Percentiles rank a stretch among this genome's conserved stretches.
Evolutionary conservation across 2,888 invertebrate genomes (phyloP).

Genomic region (Synanthedon formicaeformis): DNA sequence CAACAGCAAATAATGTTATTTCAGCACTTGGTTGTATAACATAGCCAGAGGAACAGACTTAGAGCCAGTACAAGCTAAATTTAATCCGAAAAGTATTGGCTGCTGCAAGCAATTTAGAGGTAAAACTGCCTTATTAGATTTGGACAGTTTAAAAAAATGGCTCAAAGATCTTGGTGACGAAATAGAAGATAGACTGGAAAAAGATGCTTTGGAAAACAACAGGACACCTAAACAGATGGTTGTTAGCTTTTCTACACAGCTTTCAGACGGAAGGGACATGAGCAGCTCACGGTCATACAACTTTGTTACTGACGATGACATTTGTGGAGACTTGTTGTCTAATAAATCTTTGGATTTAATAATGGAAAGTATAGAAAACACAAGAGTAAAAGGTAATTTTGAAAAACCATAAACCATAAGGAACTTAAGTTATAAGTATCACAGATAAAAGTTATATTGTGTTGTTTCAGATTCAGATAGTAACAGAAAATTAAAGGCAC

Average conservation of each 20-base stretch:
- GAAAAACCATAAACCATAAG: background rate
- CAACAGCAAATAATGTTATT: constrained; percentile 6
- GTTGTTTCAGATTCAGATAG: constrained; percentile 40
- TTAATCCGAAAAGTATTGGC: constrained; percentile 93
- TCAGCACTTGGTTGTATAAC: constrained; percentile 85
- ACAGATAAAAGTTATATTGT: background rate
- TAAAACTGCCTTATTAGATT: constrained; percentile 75
- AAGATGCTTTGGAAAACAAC: constrained; percentile 84
- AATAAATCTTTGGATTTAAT: constrained; percentile 76
- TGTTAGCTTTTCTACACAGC: constrained; percentile 75
- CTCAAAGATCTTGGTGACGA: constrained; percentile 83
- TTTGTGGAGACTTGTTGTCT: constrained; percentile 77
- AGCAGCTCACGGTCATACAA: constrained; percentile 74
- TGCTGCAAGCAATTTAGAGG: constrained; percentile 96
- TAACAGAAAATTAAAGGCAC: constrained; percentile 52
- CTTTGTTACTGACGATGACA: constrained; percentile 67
- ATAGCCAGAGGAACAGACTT: constrained; percentile 88
- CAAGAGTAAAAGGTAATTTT: constrained; percentile 36
- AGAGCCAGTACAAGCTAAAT: constrained; percentile 87
- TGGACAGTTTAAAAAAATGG: constrained; percentile 82
- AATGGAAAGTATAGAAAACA: constrained; percentile 69
- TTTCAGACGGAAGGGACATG: constrained; percentile 64
- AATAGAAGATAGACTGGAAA: constrained; percentile 83
- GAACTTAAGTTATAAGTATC: background rate
- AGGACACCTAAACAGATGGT: constrained; percentile 84